Percentiles rank a stretch among this genome's conserved stretches.
Conservation (phyloP, 1,140 invertebrate genomes). For the Oryzaephilus surinamensis region DNA sequence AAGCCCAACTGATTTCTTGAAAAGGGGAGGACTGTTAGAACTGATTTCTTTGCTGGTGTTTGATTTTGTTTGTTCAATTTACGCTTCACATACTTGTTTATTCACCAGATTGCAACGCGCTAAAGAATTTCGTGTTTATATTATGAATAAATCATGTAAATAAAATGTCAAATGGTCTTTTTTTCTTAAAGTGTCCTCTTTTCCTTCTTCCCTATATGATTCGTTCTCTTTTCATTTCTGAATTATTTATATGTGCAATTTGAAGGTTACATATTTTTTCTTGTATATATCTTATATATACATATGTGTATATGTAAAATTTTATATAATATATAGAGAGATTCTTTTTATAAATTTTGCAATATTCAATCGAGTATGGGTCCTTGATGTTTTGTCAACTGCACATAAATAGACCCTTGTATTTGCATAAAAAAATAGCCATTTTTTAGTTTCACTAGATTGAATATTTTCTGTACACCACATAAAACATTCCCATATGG, state of each 20-base stretch:
- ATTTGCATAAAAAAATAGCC: conserved; percentile 10
- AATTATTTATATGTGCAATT: conserved; percentile 4
- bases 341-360: conserved; percentile 9
- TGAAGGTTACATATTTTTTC: conserved; percentile 7
- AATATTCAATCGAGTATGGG: neutral
- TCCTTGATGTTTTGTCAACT: conserved; percentile 1
- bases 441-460: conserved; percentile 8
- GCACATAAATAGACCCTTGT: conserved; percentile 1
- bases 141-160: conserved; percentile 13
- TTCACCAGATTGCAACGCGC: conserved; percentile 10
- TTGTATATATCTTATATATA: too few species aligned
- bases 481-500: conserved; percentile 3
- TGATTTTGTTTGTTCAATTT: conserved; percentile 11
- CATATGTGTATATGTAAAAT: too few species aligned
- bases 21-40: too few species aligned
- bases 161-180: conserved; percentile 1
- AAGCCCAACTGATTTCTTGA: conserved; percentile 7
- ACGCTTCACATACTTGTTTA: conserved; percentile 13
- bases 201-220: neutral
- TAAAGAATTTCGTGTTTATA: conserved; percentile 13
- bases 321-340: too few species aligned
- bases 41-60: conserved; percentile 7
- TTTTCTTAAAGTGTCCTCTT: neutral
- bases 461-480: conserved; percentile 9
- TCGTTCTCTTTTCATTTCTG: conserved; percentile 3